Evolutionary conservation across 2,113 vertebrate genomes (phyloP).

Genomic region (Procavia capensis): DNA sequence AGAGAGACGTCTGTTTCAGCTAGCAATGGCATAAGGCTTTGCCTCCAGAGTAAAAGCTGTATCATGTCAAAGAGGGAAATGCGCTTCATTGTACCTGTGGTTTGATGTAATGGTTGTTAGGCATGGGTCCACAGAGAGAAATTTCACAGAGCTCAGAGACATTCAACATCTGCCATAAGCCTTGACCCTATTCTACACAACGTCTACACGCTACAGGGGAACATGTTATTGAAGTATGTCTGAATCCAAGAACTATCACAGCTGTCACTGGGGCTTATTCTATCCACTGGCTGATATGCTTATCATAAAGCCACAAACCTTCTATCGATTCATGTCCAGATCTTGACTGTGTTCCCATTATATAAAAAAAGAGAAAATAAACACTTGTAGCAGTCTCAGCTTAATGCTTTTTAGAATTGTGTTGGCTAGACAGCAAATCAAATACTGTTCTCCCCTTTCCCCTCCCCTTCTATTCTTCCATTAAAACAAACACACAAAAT

Average conservation of each 20-base stretch:
- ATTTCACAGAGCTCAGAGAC: constrained; percentile 63
- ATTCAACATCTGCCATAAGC: constrained; percentile 62
- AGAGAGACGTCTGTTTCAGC: constrained; percentile 32
- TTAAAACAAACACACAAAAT: constrained; percentile 73
- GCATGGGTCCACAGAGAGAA: constrained; percentile 61
- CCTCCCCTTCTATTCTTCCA: constrained; percentile 58
- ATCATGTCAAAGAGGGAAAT: constrained; percentile 66
- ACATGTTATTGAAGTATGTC: constrained; percentile 64
- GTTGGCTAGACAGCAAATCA: constrained; percentile 74
- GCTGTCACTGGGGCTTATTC: constrained; percentile 70
- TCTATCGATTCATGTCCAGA: constrained; percentile 65
- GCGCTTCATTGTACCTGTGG: constrained; percentile 56
- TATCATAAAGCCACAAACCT: constrained; percentile 78
- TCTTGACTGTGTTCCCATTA: constrained; percentile 76
- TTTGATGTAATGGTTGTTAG: constrained; percentile 74
- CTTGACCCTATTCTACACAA: constrained; percentile 49
- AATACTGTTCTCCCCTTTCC: constrained; percentile 28
- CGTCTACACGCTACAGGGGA: constrained; percentile 27
- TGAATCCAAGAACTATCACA: constrained; percentile 72
- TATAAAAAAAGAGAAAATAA: constrained; percentile 76
- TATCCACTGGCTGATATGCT: constrained; percentile 58
- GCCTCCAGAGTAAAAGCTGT: constrained; percentile 56
- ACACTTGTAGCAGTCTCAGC: constrained; percentile 72
- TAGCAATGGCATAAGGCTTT: constrained; percentile 22
- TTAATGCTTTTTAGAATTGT: constrained; percentile 75